A percentile compares a stretch with the other conserved stretches of the same genome.
Conservation (phyloP, 2,113 vertebrate genomes). For the Pachycephala philippinensis region DNA sequence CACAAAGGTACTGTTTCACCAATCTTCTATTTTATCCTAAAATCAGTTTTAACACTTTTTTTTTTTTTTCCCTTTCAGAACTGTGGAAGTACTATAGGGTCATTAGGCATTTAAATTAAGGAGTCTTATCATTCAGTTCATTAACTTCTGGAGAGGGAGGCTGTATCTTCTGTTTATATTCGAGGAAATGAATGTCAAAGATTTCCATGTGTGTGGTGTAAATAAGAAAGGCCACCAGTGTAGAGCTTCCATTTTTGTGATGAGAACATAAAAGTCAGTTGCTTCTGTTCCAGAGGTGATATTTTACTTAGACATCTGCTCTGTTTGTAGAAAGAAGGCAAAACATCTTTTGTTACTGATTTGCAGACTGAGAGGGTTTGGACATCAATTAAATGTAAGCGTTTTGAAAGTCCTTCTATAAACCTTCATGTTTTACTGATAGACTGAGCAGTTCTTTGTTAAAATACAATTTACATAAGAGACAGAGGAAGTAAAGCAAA, state of each 20-base stretch:
- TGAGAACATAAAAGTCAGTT: constrained; percentile 69
- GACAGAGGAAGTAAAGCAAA: constrained; percentile 32
- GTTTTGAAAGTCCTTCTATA: constrained; percentile 22
- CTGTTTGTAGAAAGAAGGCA: constrained; percentile 64
- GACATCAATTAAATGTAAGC: constrained; percentile 34
- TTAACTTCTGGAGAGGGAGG: constrained; percentile 65
- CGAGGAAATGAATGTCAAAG: constrained; percentile 69
- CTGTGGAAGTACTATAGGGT: neutral
- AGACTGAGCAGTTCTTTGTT: constrained; percentile 26
- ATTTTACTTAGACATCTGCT: constrained; percentile 66
- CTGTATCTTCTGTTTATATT: constrained; percentile 75
- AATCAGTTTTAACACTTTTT: constrained; percentile 43
- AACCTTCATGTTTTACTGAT: constrained; percentile 35
- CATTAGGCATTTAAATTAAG: constrained; percentile 57
- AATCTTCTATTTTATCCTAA: neutral
- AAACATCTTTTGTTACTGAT: constrained; percentile 57
- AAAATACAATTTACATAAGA: constrained; percentile 34
- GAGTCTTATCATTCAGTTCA: constrained; percentile 66
- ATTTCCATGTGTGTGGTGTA: constrained; percentile 71
- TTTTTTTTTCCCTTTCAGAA: constrained; percentile 32
- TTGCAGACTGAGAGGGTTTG: constrained; percentile 47
- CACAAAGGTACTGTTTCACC: neutral
- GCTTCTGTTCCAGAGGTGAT: constrained; percentile 67
- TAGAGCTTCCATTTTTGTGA: constrained; percentile 69
- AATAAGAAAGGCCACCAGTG: constrained; percentile 74